phyloP scores from a whole-genome alignment of 2,888 invertebrate genomes.

The Prionchulus punctatus region DNA sequence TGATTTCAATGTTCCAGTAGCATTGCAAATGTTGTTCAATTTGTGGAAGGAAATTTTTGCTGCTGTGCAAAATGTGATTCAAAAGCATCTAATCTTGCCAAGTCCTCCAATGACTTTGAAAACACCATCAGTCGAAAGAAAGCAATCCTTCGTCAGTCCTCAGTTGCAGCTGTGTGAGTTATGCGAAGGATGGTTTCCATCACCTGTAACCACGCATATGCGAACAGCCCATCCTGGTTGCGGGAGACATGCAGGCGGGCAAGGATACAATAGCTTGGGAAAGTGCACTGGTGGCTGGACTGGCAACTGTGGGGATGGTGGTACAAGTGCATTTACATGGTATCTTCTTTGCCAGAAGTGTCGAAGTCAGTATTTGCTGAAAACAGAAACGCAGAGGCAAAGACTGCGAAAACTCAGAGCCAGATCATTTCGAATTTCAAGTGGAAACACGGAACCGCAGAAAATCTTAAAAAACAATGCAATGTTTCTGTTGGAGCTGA shows the following conservation, averaged over 20 bases:
- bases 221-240: conserved; percentile 74
- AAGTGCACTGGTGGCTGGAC: conserved; percentile 72
- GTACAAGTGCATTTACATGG: conserved; percentile 50
- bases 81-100: conserved; percentile 46
- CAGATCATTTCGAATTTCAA: conserved; percentile 2
- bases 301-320: conserved; percentile 70
- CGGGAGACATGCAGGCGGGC: conserved; percentile 62
- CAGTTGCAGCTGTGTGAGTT: conserved; percentile 52
- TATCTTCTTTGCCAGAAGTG: conserved; percentile 82
- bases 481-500: conserved; percentile 68
- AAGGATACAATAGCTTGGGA: conserved; percentile 80
- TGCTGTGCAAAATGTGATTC: conserved; percentile 43
- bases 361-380: conserved; percentile 53
- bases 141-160: neutral
- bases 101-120: conserved; percentile 39
- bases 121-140: conserved; percentile 14
- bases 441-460: conserved; percentile 40
- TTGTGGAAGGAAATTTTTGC: conserved; percentile 66
- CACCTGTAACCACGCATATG: conserved; percentile 79
- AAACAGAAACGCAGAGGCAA: conserved; percentile 12
- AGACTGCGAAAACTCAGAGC: neutral
- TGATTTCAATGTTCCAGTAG: conserved; percentile 51
- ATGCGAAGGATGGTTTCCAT: conserved; percentile 50
- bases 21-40: conserved; percentile 63
- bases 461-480: conserved; percentile 79